Conservation (phyloP, 2,797 vertebrate species). For the Crypturellus tataupa region DNA sequence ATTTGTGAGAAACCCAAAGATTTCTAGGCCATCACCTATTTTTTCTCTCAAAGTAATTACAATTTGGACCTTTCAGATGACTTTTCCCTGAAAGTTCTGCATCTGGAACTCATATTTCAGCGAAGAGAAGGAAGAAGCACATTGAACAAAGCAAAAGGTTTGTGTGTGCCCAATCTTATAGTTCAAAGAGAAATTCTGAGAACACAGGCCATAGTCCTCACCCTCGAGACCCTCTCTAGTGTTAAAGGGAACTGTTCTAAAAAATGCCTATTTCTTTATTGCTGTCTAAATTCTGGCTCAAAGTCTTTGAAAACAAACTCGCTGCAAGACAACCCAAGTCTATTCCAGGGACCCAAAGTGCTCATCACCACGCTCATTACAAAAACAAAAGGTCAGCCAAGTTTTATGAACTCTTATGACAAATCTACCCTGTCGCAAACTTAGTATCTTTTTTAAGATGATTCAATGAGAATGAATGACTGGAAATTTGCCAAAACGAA, state of each 20-base stretch:
- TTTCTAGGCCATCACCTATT: background rate
- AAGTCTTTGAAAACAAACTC: constrained; percentile 5
- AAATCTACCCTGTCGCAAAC: constrained; percentile 32
- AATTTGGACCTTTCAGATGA: fast-evolving
- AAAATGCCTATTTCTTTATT: background rate
- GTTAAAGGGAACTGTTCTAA: background rate
- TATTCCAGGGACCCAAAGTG: background rate
- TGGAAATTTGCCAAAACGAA: constrained; percentile 41
- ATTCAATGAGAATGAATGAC: background rate
- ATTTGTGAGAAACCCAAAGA: background rate
- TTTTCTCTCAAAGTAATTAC: background rate
- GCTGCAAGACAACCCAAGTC: background rate
- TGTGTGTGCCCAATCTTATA: background rate
- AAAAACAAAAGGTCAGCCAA: constrained; percentile 46
- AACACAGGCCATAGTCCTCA: background rate
- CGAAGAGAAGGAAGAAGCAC: background rate
- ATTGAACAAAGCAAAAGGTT: background rate
- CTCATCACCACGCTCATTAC: background rate
- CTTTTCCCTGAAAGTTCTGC: background rate
- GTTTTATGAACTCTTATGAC: background rate
- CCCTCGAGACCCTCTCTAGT: background rate
- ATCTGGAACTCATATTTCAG: background rate
- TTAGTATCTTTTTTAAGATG: background rate
- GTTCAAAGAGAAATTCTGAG: background rate
- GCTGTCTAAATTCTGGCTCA: background rate